Evolutionary conservation across 2,888 invertebrate species (phyloP), one percentile per base, ranked within the genome.

Genomic region (Meganola albula): DNA sequence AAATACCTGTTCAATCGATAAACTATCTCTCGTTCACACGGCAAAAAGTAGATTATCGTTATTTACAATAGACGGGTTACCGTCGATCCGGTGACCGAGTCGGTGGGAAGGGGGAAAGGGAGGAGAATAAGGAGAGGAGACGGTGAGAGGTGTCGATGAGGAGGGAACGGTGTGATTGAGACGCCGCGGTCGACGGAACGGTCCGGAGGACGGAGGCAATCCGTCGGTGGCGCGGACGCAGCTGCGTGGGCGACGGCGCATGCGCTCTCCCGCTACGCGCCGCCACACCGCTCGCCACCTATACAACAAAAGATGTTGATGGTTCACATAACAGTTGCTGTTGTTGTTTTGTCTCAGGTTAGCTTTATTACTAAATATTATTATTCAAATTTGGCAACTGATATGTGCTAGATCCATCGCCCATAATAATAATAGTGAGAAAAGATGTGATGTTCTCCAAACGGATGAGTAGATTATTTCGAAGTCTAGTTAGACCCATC

Each of bases 261-360:
- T 27, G 27, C 39, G 37, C 49, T 47, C 49, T 53, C 53, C 37
- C 65, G 61, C 65, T 70, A 67, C 64, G 65, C 76, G 75, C 74
- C 79, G 74, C 82, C 76, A 77, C 82, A 76, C 82, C 83, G 77
- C 82, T 83, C 85, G 83, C 85, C 86, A 83, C 85, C 86, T 85
- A 65, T 1, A 18, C 7, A 12, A 29, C 9, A 16, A 5, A 6
- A 25, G 11, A 28, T 24, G 9, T 32, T 21, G 31, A 10, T 23
- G 9, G 10, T 2, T 10, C n/a, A 7, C 8, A 9, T 8, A 2
- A 10, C 2, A 14, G 10, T 7, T 12, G 5, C 3, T 25, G 3
- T 1, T 20, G 1, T 14, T 18, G 2, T n/a, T n/a, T n/a, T n/a
- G n/a, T n/a, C n/a, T n/a, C n/a, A n/a, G n/a, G n/a, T n/a, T n/a